Evolutionary conservation across 2,797 vertebrate species (phyloP), one percentile per base, ranked within the genome.

Genomic region (Heteromormyrus szaboi): DNA sequence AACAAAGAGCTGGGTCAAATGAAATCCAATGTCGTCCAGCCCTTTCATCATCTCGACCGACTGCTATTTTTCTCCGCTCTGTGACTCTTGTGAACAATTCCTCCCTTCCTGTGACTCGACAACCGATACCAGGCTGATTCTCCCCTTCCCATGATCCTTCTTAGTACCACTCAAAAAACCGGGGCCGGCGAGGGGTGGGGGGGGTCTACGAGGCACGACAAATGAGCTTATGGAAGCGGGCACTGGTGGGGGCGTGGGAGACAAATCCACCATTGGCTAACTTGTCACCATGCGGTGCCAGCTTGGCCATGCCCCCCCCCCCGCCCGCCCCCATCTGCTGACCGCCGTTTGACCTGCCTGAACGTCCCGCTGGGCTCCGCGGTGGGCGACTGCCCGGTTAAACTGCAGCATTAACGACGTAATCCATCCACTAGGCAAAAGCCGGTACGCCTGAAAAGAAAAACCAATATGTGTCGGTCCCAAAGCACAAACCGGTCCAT

Each of bases 231-330:
- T 79, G 72, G 29, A 37, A 37, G 33, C 37, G 72, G 37, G 29
- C 72, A 79, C 37, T 44, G 29, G 29, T 37, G 17, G 72, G 29
- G 41, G 46, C 44, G 46, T 51, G 44, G 22, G 83, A 46, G 22
- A 46, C 22, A 50, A 46, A 50, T n/a, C 19, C 46, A 25, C 72
- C 17, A 37, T 86, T 37, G 85, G 48, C 22, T 29, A 54, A 33
- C 85, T 86, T 86, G 85, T 54, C 85, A 86, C 25, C 25, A 53
- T 37, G 12, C 51, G 25, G 8, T 86, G 85, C 85, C 85, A 86
- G 17, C 25, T 33, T 12, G 8, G 6, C 56, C 41, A 7, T 54
- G 44, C 1, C 83, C 25, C 37, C 33, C 41, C 44, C 11, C 3
- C 19, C 11, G 4, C 41, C 37, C 3, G 7, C 33, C 86, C 53